phyloP scores from a whole-genome alignment of 2,113 vertebrate genomes.

The Amazona vittata region DNA sequence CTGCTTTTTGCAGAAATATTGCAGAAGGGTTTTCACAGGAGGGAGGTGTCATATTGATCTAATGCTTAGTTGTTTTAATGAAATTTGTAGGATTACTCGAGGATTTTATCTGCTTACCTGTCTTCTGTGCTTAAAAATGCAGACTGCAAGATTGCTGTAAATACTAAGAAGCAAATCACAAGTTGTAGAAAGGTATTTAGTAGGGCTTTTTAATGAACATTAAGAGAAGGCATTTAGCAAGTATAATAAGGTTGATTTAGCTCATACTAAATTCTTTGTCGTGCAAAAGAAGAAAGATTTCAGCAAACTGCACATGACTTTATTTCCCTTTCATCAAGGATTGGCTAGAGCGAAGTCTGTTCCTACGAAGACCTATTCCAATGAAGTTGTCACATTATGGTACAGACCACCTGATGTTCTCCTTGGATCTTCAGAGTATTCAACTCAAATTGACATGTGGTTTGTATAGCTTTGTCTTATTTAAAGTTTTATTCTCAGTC shows the following conservation, averaged over 20 bases:
- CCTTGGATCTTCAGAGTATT: constrained; percentile 95
- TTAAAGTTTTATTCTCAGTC: not conserved
- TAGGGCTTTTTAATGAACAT: not conserved
- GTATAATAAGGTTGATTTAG: not conserved
- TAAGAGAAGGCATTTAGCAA: not conserved
- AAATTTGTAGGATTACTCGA: not conserved
- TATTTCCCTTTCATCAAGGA: constrained; percentile 75
- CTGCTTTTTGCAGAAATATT: not conserved
- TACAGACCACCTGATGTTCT: constrained; percentile 96
- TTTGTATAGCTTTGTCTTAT: constrained; percentile 71
- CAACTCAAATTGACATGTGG: constrained; percentile 99
- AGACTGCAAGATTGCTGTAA: not conserved
- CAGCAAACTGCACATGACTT: not conserved
- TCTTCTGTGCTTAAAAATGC: not conserved
- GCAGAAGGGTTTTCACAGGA: not conserved
- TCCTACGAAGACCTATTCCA: constrained; percentile 96
- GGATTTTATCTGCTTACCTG: not conserved
- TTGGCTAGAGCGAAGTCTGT: constrained; percentile 95
- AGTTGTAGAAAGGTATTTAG: not conserved
- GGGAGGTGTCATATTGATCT: not conserved
- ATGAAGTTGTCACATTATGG: constrained; percentile 97
- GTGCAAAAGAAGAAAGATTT: not conserved
- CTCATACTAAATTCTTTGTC: not conserved
- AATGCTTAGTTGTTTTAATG: not conserved
- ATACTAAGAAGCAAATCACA: not conserved